A percentile compares a stretch with the other conserved stretches of the same genome.
These are phyloP conservation scores for Acanthococcus lagerstroemiae DNA, from an alignment of 2,888 invertebrate genomes.

Conservation along the genomic window DNA sequence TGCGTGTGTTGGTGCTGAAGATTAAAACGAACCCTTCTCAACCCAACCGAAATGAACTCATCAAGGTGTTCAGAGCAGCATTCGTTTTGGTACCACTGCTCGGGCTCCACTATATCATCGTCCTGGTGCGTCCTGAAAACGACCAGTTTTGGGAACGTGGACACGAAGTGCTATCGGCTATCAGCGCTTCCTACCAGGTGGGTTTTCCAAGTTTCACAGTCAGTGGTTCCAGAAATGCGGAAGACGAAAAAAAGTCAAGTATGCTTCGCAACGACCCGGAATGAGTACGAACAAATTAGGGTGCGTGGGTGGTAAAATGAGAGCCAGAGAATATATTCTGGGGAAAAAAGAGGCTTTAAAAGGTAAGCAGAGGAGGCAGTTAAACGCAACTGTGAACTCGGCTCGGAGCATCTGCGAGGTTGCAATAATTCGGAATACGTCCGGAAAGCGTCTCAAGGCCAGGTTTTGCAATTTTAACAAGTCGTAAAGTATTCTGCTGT, in stretches of 20 bases:
- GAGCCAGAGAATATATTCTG: too few relatives aligned
- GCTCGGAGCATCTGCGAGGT: too few relatives aligned
- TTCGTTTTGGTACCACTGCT: constrained; percentile 80
- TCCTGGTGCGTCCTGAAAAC: constrained; percentile 66
- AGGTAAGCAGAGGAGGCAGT: too few relatives aligned
- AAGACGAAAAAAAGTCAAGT: not conserved
- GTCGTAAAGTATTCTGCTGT: too few relatives aligned
- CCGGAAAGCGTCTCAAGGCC: too few relatives aligned
- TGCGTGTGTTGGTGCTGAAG: constrained; percentile 73
- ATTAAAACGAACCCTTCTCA: constrained; percentile 50
- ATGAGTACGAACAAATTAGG: too few relatives aligned
- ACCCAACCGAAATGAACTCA: constrained; percentile 52
- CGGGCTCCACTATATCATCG: constrained; percentile 81
- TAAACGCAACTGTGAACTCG: too few relatives aligned
- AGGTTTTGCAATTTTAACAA: too few relatives aligned
- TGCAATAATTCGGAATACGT: too few relatives aligned
- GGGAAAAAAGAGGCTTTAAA: too few relatives aligned
- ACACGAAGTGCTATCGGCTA: constrained; percentile 75
- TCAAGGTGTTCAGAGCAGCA: constrained; percentile 64
- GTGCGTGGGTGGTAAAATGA: too few relatives aligned
- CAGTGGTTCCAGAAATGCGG: not conserved
- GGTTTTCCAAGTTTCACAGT: too few relatives aligned
- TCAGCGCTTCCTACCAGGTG: constrained; percentile 80
- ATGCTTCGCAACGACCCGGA: not conserved
- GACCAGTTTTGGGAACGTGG: constrained; percentile 60